Evolutionary conservation across 2,888 invertebrate species (phyloP), one percentile per base, ranked within the genome.

Genomic region (Shargacucullia verbasci): DNA sequence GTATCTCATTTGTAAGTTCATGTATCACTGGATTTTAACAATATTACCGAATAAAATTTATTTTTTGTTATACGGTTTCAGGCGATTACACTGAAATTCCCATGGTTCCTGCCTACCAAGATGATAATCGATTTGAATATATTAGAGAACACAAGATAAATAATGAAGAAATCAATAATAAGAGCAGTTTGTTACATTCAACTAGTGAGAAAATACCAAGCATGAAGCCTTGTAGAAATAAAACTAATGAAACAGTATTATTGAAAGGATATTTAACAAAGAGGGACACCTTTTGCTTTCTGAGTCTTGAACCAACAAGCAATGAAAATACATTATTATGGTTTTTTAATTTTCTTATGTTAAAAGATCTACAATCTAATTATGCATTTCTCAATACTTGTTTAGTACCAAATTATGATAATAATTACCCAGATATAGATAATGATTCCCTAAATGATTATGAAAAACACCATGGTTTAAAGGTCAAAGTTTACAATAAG

Each of bases 371-470:
- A 38, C 83, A 82, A 49, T 71, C 76, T 29, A 53, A 62, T n/a
- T 82, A 75, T 45, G 69, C 44, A 29, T 85, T 71, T 95, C 91
- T 70, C 8, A 72, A 37, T 8, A 59, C 73, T n/a, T 74, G 76
- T 37, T 49, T 74, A 40, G 70, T 74, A 9, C 58, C 59, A 31
- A 44, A 49, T 7, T 68, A 54, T 48, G 8, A 12, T 29, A 15
- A 12, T 38, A 10, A 54, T 29, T 12, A 33, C 9, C 38, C 25
- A 9, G 2, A 7, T 25, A 10, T 5, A 27, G 34, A 20, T 13
- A 13, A 1, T 12, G 46, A 43, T 14, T n/a, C 1, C 0, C 9
- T 13, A 8, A 40, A n/a, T 0, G 12, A 27, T 34, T 33, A 31
- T 27, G 33, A 44, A 6, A 29, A 29, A 5, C 37, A 25, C 10